A percentile compares a stretch with the other conserved stretches of the same genome.
Conservation (phyloP, 2,888 invertebrate genomes). For the Neoitamus cyanurus region DNA sequence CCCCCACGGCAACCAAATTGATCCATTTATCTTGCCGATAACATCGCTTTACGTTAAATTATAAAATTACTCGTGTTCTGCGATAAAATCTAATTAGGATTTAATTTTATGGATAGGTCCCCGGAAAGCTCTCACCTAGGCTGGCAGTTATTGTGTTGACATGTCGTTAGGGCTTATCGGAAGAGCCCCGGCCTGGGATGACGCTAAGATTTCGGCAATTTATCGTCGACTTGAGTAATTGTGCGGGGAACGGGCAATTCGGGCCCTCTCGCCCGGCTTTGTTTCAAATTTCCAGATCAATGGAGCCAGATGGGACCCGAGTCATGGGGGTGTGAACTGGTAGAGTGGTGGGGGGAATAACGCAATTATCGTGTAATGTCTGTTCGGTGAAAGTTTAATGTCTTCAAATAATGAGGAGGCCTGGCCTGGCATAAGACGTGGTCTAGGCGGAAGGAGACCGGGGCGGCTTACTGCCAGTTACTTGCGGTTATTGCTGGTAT, state of each 20-base stretch:
- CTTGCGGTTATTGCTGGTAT: constrained; percentile 43
- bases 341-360: constrained; percentile 23
- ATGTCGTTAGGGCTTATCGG: constrained; percentile 43
- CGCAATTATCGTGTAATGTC: constrained; percentile 44
- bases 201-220: constrained; percentile 44
- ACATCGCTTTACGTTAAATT: constrained; percentile 52
- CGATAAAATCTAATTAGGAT: constrained; percentile 53
- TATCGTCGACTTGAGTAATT: constrained; percentile 43
- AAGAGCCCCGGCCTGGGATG: constrained; percentile 20
- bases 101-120: constrained; percentile 52
- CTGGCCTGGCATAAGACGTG: not conserved
- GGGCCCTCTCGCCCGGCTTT: not conserved
- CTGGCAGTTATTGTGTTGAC: constrained; percentile 42
- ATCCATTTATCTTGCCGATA: constrained; percentile 53
- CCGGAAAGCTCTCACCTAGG: constrained; percentile 46
- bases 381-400: constrained; percentile 46
- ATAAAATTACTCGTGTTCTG: constrained; percentile 53
- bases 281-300: constrained; percentile 34
- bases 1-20: constrained; percentile 46
- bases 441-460: not conserved
- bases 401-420: constrained; percentile 38
- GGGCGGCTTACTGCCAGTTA: not conserved
- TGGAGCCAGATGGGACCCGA: constrained; percentile 19
- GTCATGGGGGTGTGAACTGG: not conserved
- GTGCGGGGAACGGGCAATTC: not conserved